Evolutionary conservation across 2,888 invertebrate genomes (phyloP), one percentile per base, ranked within the genome.

Genomic region (Nemotelus nigrinus): DNA sequence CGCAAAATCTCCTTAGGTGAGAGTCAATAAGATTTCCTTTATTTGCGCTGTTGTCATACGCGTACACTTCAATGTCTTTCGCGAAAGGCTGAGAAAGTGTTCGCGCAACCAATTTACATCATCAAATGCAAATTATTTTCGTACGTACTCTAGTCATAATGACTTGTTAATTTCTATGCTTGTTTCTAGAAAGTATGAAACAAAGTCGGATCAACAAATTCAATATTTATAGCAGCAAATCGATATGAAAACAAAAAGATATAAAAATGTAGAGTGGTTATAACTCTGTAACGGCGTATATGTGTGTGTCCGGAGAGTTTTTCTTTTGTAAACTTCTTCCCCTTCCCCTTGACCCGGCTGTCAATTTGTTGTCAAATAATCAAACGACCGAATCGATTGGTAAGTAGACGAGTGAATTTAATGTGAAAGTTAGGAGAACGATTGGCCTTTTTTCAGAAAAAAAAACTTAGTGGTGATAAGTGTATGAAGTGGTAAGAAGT

Each of bases 161-260:
- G 25, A 57, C 41, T 43, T 43, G 25, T 5, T 43, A 60, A 3
- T 39, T 57, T 4, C 41, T 41, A 41, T 7, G 60, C 60, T 3
- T 4, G 41, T 25, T 63, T 43, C 41, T 7, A 8, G 3, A 57
- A 60, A 47, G 57, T 57, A 57, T 60, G 63, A 74, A 74, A 60
- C 55, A 47, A 55, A 70, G 55, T 70, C 70, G 60, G 63, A 74
- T 74, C 74, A 74, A 50, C 60, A 74, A 74, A 74, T 74, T 74
- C 60, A 74, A 74, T 74, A 74, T 74, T 74, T 58, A 74, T 48
- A 74, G 60, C 63, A 74, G 74, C 63, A 74, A 74, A 74, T 74
- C 48, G 63, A 74, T 25, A 25, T 25, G 1, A 25, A 25, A 1
- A 25, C 25, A 25, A 25, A 25, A 25, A 25, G 25, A 25, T 25